Conservation (phyloP, 2,888 invertebrate genomes). For the Agrotis clavis region DNA sequence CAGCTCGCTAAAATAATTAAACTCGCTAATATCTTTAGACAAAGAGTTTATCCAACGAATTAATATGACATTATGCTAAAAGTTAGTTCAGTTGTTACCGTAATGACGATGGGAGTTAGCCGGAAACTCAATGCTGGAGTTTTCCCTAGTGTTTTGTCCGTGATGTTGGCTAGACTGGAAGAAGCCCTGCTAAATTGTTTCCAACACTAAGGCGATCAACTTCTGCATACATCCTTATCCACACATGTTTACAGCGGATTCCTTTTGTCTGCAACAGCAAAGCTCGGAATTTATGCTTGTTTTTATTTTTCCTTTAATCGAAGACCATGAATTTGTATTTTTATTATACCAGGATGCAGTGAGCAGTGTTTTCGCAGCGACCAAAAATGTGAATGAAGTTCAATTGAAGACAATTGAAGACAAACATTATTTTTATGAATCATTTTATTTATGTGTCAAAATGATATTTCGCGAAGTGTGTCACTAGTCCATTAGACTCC, state of each 20-base stretch:
- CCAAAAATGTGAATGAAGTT: conserved; percentile 34
- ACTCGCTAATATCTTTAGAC: conserved; percentile 43
- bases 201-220: conserved; percentile 47
- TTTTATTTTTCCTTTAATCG: conserved; percentile 27
- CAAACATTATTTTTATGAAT: conserved; percentile 37
- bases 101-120: conserved; percentile 53
- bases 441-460: conserved; percentile 40
- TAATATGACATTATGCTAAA: conserved; percentile 60
- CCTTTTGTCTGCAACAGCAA: conserved; percentile 39
- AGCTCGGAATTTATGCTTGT: conserved; percentile 15
- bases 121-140: conserved; percentile 42
- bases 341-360: conserved; percentile 10
- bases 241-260: conserved; percentile 47
- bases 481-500: not conserved
- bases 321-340: conserved; percentile 12
- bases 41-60: conserved; percentile 53
- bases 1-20: conserved; percentile 41
- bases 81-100: conserved; percentile 50
- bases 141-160: conserved; percentile 53
- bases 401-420: conserved; percentile 52
- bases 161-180: conserved; percentile 36
- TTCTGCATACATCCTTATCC: conserved; percentile 45
- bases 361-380: conserved; percentile 14
- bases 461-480: conserved; percentile 23
- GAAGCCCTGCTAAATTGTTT: conserved; percentile 53